These are phyloP conservation scores for Vulpes lagopus DNA, from an alignment of 2,113 vertebrate genomes.

Conservation along the genomic window DNA sequence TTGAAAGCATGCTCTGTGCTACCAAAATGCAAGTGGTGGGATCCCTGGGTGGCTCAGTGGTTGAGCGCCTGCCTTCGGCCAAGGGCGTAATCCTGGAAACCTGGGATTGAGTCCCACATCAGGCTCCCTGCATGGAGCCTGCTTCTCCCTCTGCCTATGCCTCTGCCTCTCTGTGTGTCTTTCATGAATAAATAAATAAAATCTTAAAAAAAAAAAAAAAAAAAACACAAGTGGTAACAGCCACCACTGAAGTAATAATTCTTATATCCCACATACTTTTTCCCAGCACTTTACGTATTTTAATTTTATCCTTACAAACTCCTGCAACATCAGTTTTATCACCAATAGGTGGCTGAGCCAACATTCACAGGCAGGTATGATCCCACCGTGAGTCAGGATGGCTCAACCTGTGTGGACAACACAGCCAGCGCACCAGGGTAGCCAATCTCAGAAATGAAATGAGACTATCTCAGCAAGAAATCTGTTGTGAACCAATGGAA, in stretches of 20 bases:
- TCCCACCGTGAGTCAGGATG: not conserved
- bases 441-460: not conserved
- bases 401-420: not conserved
- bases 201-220: no score
- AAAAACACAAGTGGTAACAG: not conserved
- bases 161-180: no score
- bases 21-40: not conserved
- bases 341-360: not conserved
- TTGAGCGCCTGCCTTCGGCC: no score
- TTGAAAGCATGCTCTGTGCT: not conserved
- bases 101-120: no score
- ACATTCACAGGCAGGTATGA: not conserved
- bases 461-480: not conserved
- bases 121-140: no score
- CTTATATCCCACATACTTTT: not conserved
- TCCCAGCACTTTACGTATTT: not conserved
- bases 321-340: not conserved
- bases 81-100: no score
- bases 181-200: no score
- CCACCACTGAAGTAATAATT: not conserved
- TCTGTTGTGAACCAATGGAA: not conserved
- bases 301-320: not conserved
- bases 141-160: no score
- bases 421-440: not conserved
- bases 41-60: no score